phyloP scores from a whole-genome alignment of 2,888 invertebrate genomes.

The Ophioninae sp. region DNA sequence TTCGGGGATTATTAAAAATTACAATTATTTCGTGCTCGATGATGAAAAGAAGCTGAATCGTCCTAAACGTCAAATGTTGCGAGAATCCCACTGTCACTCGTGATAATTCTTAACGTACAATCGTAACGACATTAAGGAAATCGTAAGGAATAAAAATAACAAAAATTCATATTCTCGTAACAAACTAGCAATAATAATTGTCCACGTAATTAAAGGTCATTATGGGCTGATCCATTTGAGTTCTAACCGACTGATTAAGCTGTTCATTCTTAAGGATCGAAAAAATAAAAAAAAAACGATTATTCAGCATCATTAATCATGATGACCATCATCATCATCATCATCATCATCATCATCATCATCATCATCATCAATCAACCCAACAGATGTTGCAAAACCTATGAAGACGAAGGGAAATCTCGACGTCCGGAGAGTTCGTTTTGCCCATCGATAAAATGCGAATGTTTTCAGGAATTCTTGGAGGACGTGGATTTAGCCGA shows the following conservation, averaged over 20 bases:
- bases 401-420: neutral
- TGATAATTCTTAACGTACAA: slow-evolving; percentile 28
- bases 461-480: slow-evolving; percentile 69
- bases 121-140: slow-evolving; percentile 9
- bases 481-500: slow-evolving; percentile 66
- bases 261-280: neutral
- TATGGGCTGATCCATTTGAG: neutral
- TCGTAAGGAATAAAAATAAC: slow-evolving; percentile 10
- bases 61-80: neutral
- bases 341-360: neutral
- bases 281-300: slow-evolving; percentile 8
- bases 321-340: slow-evolving; percentile 4
- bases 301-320: slow-evolving; percentile 30
- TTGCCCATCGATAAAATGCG: slow-evolving; percentile 33
- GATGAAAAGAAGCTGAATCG: neutral
- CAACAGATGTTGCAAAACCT: slow-evolving; percentile 3
- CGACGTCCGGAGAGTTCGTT: slow-evolving; percentile 4
- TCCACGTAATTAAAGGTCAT: neutral
- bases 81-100: slow-evolving; percentile 21
- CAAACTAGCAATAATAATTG: slow-evolving; percentile 16
- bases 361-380: slow-evolving; percentile 8
- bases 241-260: slow-evolving; percentile 31
- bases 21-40: neutral
- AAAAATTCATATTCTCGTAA: slow-evolving; percentile 35
- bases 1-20: neutral